Evolutionary conservation across 92 coral and sea anemone species (phyloP).

Genomic region (Plumapathes pennacea): DNA sequence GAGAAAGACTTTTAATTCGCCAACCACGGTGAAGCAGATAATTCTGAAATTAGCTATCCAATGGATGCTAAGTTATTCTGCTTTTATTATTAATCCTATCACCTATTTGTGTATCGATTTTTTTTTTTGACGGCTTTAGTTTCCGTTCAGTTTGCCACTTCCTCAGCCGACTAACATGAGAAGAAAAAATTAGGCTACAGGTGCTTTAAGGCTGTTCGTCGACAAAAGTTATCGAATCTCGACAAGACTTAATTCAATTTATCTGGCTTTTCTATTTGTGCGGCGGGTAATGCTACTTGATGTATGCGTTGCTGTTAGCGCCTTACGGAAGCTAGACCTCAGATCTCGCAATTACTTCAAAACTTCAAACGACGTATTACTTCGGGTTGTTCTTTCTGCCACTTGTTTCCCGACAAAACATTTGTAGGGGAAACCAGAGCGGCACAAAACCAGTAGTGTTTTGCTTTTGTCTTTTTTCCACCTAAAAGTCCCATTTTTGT

Average conservation of each 20-base stretch:
- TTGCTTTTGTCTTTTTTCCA: conserved; percentile 17
- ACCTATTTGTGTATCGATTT: conserved; percentile 89
- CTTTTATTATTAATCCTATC: conserved; percentile 66
- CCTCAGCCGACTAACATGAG: conserved; percentile 67
- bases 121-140: conserved; percentile 49
- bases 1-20: conserved; percentile 46
- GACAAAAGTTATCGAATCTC: conserved; percentile 83
- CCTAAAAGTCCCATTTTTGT: too few relatives aligned
- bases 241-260: conserved; percentile 76
- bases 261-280: conserved; percentile 80
- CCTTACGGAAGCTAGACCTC: conserved; percentile 39
- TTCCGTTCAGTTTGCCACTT: conserved; percentile 70
- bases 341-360: conserved; percentile 15
- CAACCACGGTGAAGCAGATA: conserved; percentile 46
- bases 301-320: conserved; percentile 43
- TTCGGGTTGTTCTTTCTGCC: too few relatives aligned
- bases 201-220: conserved; percentile 63
- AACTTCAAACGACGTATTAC: conserved; percentile 7
- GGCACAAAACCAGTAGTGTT: too few relatives aligned
- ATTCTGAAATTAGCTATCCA: conserved; percentile 50
- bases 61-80: conserved; percentile 61
- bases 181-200: conserved; percentile 62
- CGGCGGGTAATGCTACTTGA: conserved; percentile 36
- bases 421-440: too few relatives aligned
- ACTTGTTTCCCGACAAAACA: too few relatives aligned